Percentiles rank a stretch among this genome's conserved stretches.
Evolutionary conservation across 2,888 invertebrate species (phyloP).

Genomic region (Prostheceraeus crozeri): DNA sequence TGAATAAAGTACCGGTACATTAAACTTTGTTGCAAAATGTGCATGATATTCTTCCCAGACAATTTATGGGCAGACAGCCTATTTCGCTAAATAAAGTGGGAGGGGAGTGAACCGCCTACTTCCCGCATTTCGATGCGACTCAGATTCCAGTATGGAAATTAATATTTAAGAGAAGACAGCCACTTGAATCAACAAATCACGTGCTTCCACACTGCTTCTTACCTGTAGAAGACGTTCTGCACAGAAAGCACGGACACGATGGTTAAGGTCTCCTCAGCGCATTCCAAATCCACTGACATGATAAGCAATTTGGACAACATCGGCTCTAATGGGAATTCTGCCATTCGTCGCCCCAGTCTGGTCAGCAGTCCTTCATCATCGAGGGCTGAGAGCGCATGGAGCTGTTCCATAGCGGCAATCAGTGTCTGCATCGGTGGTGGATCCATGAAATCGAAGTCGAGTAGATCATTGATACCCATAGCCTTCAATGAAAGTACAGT

Average conservation of each 20-base stretch:
- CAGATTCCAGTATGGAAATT: too few relatives aligned
- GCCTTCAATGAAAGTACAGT: conserved; percentile 92
- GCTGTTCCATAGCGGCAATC: conserved; percentile 89
- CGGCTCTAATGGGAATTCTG: conserved; percentile 96
- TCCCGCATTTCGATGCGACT: too few relatives aligned
- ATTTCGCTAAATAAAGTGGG: too few relatives aligned
- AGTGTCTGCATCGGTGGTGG: conserved; percentile 93
- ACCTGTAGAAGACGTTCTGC: conserved; percentile 89
- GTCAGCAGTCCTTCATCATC: conserved; percentile 68
- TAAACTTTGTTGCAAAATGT: too few relatives aligned
- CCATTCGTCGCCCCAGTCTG: conserved; percentile 62
- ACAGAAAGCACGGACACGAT: conserved; percentile 98
- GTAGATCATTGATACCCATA: conserved; percentile 96
- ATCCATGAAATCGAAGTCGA: conserved; percentile 99
- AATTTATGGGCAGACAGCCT: too few relatives aligned
- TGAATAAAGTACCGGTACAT: too few relatives aligned
- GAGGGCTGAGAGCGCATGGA: conserved; percentile 89
- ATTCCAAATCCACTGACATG: conserved; percentile 93
- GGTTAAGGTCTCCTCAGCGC: conserved; percentile 94
- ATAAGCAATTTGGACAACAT: conserved; percentile 96
- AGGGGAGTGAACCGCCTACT: too few relatives aligned
- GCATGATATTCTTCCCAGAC: too few relatives aligned
- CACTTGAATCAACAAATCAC: too few relatives aligned
- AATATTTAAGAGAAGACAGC: too few relatives aligned
- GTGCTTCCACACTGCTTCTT: conserved; percentile 56